Evolutionary conservation across 2,113 vertebrate species (phyloP).

Genomic region (Scartelaos histophorus): DNA sequence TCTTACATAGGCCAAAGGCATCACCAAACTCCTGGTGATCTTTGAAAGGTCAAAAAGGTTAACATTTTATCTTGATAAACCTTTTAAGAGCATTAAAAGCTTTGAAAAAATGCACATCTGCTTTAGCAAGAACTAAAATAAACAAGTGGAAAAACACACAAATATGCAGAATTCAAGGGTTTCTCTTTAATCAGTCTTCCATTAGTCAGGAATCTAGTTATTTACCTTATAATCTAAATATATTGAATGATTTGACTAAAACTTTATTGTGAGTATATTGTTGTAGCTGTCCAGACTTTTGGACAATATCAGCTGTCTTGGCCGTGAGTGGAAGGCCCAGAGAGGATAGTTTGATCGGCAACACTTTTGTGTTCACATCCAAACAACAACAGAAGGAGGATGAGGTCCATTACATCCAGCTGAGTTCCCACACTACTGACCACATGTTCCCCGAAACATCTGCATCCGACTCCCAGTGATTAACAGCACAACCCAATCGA

Average conservation of each 20-base stretch:
- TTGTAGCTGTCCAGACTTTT: constrained; percentile 23
- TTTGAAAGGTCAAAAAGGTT: constrained; percentile 23
- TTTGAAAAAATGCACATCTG: constrained; percentile 32
- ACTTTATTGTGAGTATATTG: background rate
- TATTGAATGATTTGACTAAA: background rate
- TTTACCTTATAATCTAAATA: background rate
- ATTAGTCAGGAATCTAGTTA: constrained; percentile 12
- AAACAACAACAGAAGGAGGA: constrained; percentile 14
- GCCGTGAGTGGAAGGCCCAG: constrained; percentile 18
- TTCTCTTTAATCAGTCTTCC: constrained; percentile 26
- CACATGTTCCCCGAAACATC: constrained; percentile 17
- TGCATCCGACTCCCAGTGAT: constrained; percentile 7
- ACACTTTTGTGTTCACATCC: constrained; percentile 42
- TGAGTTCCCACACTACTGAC: constrained; percentile 16
- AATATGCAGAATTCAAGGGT: constrained; percentile 34
- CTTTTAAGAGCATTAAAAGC: constrained; percentile 16
- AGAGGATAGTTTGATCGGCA: constrained; percentile 34
- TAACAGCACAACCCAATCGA: constrained; percentile 2
- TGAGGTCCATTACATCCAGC: constrained; percentile 15
- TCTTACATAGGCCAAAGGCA: constrained; percentile 36
- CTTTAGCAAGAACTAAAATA: constrained; percentile 38
- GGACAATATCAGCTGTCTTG: constrained; percentile 48
- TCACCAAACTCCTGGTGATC: constrained; percentile 31
- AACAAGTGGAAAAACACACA: constrained; percentile 47
- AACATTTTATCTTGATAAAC: constrained; percentile 29